A percentile compares a stretch with the other conserved stretches of the same genome.
These are phyloP conservation scores for Noctilio leporinus DNA, from an alignment of 2,113 vertebrate genomes.

Conservation along the genomic window DNA sequence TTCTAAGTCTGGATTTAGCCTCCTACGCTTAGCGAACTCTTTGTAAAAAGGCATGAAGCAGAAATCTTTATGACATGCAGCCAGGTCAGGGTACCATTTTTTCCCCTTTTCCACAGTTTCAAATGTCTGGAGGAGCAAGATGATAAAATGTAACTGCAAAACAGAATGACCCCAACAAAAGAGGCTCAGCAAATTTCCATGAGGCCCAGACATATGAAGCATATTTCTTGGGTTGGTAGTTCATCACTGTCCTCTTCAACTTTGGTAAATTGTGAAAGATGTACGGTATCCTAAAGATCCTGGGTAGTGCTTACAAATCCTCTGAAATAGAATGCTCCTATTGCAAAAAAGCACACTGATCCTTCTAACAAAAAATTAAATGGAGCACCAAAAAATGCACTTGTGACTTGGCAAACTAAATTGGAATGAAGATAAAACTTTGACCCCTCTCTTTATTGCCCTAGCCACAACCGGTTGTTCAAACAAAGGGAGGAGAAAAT, in stretches of 20 bases:
- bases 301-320: background rate
- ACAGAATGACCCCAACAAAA: background rate
- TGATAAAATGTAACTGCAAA: background rate
- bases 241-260: background rate
- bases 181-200: background rate
- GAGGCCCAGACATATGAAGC: background rate
- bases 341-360: background rate
- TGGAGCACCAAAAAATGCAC: background rate
- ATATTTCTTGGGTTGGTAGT: background rate
- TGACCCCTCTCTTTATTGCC: background rate
- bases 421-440: background rate
- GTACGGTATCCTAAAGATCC: background rate
- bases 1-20: background rate
- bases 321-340: background rate
- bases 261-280: background rate
- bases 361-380: background rate
- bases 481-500: background rate
- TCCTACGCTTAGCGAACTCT: background rate
- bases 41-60: background rate
- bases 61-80: background rate
- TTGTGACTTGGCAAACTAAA: background rate
- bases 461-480: background rate
- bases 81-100: background rate
- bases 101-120: background rate
- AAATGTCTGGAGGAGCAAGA: background rate